These are phyloP conservation scores for Galeruca laticollis DNA, from an alignment of 2,888 invertebrate species.

Conservation along the genomic window DNA sequence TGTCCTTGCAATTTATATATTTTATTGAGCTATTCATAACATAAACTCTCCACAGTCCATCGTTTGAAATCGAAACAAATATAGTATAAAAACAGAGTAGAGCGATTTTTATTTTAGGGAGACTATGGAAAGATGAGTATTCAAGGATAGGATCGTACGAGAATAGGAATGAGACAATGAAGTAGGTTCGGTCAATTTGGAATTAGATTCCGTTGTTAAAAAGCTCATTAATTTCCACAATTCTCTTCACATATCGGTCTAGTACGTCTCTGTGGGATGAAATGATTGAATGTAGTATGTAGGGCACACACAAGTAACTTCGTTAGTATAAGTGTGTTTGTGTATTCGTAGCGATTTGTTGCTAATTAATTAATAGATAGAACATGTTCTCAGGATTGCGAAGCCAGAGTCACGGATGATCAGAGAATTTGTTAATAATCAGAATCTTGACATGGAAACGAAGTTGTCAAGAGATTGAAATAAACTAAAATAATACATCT, in stretches of 20 bases:
- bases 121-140: too few relatives aligned
- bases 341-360: constrained; percentile 1
- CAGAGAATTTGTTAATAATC: constrained; percentile 3
- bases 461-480: neutral
- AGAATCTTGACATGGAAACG: neutral
- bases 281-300: neutral
- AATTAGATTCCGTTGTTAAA: too few relatives aligned
- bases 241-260: neutral
- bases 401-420: constrained; percentile 1
- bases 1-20: too few relatives aligned
- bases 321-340: neutral
- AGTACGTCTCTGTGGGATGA: neutral
- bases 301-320: constrained; percentile 5
- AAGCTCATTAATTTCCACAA: too few relatives aligned
- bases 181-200: too few relatives aligned
- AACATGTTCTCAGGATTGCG: constrained; percentile 1
- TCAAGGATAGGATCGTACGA: too few relatives aligned
- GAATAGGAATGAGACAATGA: too few relatives aligned
- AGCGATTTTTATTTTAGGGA: too few relatives aligned
- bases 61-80: too few relatives aligned
- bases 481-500: neutral
- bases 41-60: too few relatives aligned
- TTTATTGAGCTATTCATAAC: too few relatives aligned
- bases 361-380: constrained; percentile 4
- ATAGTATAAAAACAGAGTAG: too few relatives aligned